A percentile compares a stretch with the other conserved stretches of the same genome.
phyloP scores from a whole-genome alignment of 2,797 vertebrate species.

The Xenopus petersii region DNA sequence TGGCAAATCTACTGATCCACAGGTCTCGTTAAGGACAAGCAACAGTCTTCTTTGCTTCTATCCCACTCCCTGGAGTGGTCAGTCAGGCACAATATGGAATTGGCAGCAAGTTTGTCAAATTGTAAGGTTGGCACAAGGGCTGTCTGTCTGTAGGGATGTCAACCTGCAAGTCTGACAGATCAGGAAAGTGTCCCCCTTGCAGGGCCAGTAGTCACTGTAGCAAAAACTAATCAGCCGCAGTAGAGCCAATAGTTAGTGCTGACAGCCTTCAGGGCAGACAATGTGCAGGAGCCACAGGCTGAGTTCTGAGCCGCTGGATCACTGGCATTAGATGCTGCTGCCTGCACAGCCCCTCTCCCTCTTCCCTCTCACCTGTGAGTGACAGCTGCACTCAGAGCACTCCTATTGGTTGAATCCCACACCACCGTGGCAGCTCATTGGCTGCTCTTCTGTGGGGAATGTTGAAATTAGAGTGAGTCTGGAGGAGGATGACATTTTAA shows the following conservation, averaged over 20 bases:
- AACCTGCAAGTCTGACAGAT: too few relatives aligned
- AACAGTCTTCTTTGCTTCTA: too few relatives aligned
- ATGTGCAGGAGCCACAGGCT: neutral
- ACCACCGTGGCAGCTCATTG: slow-evolving; percentile 53
- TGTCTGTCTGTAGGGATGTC: too few relatives aligned
- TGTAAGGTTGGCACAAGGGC: neutral
- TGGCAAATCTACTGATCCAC: neutral
- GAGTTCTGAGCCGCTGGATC: slow-evolving; percentile 35
- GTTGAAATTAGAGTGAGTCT: slow-evolving; percentile 45
- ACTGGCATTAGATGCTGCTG: slow-evolving; percentile 42
- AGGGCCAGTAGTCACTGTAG: too few relatives aligned
- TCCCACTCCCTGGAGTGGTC: too few relatives aligned
- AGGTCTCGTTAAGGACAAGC: neutral
- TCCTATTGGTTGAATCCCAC: slow-evolving; percentile 61
- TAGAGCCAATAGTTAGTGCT: neutral
- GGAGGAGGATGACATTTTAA: slow-evolving; percentile 53
- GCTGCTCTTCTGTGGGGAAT: slow-evolving; percentile 45
- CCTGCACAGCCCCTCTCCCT: slow-evolving; percentile 57
- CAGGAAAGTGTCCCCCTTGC: too few relatives aligned
- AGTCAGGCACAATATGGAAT: neutral
- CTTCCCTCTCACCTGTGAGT: slow-evolving; percentile 77
- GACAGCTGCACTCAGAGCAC: slow-evolving; percentile 64
- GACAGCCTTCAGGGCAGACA: neutral
- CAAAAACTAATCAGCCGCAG: neutral
- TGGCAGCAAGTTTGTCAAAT: neutral